Conservation (phyloP, 2,888 invertebrate species). For the Drosophila nr. perissopoda region DNA sequence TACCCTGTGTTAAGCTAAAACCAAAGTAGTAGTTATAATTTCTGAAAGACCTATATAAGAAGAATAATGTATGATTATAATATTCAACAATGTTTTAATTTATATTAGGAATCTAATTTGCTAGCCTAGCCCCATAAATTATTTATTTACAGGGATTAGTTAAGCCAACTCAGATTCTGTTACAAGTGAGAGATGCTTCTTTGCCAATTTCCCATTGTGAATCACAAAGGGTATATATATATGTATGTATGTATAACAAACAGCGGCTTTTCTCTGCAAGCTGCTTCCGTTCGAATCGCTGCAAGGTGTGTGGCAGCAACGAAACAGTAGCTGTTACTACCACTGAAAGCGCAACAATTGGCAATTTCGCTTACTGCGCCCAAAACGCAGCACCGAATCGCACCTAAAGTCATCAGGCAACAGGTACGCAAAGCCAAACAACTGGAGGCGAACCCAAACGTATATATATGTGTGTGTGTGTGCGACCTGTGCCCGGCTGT, state of each 20-base stretch:
- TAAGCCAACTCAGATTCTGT: not conserved
- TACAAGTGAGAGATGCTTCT: not conserved
- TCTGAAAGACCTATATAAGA: not conserved
- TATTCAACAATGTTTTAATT: not conserved
- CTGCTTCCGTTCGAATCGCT: conserved; percentile 61
- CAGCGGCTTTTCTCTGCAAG: conserved; percentile 28
- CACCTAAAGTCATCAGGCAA: conserved; percentile 35
- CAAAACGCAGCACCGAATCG: conserved; percentile 51
- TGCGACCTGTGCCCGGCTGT: conserved; percentile 51
- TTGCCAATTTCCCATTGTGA: not conserved
- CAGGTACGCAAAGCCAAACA: conserved; percentile 67
- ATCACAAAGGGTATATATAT: conserved; percentile 1
- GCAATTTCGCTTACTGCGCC: conserved; percentile 76
- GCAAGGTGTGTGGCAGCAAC: conserved; percentile 71
- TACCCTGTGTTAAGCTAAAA: conserved; percentile 16
- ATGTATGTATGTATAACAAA: conserved; percentile 3
- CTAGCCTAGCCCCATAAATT: not conserved
- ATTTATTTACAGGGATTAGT: not conserved
- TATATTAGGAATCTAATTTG: not conserved
- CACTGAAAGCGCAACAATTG: conserved; percentile 72
- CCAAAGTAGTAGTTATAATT: not conserved
- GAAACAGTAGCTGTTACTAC: conserved; percentile 69
- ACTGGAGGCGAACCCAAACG: conserved; percentile 39
- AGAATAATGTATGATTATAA: not conserved
- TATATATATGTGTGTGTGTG: conserved; percentile 16